Conservation (phyloP, 2,797 vertebrate species). For the Notolabrus celidotus region DNA sequence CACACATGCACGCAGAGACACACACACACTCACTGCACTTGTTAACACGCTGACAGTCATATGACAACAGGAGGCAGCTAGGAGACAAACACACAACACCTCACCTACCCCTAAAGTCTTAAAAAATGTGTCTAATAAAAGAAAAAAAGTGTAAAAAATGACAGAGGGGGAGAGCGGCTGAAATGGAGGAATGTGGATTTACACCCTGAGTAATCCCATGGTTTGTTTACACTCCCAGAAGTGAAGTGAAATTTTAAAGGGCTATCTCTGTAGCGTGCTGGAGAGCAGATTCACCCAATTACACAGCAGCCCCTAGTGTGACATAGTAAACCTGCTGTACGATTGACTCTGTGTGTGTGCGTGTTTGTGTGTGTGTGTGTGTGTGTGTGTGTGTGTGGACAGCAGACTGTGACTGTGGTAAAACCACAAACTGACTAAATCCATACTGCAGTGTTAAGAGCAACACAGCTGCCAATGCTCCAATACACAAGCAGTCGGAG, state of each 20-base stretch:
- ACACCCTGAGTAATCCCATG: slow-evolving; percentile 70
- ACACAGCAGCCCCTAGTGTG: slow-evolving; percentile 80
- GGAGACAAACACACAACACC: slow-evolving; percentile 40
- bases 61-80: slow-evolving; percentile 31
- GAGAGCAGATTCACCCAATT: slow-evolving; percentile 81
- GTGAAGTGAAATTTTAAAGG: slow-evolving; percentile 80
- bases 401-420: slow-evolving; percentile 67
- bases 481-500: slow-evolving; percentile 50
- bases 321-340: slow-evolving; percentile 72
- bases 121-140: slow-evolving; percentile 38
- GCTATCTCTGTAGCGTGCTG: slow-evolving; percentile 71
- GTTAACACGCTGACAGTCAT: slow-evolving; percentile 54
- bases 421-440: slow-evolving; percentile 74
- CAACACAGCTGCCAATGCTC: slow-evolving; percentile 59
- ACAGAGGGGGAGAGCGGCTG: slow-evolving; percentile 40
- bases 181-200: slow-evolving; percentile 68
- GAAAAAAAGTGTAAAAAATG: background rate
- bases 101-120: slow-evolving; percentile 33
- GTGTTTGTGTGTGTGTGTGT: slow-evolving; percentile 23
- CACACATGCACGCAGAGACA: slow-evolving; percentile 8
- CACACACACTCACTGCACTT: slow-evolving; percentile 44
- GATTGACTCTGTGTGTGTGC: slow-evolving; percentile 52
- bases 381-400: slow-evolving; percentile 27
- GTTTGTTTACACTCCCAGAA: slow-evolving; percentile 80
- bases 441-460: slow-evolving; percentile 63